Evolutionary conservation across 2,888 invertebrate genomes (phyloP), one percentile per base, ranked within the genome.

Genomic region (Lasioglossum vierecki): DNA sequence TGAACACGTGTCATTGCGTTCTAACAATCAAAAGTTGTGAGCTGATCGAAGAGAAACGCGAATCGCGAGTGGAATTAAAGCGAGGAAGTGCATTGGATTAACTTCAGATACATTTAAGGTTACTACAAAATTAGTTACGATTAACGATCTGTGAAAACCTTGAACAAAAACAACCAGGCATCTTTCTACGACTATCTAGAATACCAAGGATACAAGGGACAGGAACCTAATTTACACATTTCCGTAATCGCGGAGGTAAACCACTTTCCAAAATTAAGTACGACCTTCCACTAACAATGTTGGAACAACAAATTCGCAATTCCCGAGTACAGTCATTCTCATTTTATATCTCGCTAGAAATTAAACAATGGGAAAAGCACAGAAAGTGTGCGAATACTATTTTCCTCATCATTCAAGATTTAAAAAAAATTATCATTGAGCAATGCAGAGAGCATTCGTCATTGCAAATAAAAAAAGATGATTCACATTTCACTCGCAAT

Each of bases 71-170:
- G 66, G 15, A 66, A 66, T 9, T 22, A 22, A 53, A 22, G 9
- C 30, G 8, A 66, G 30, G 13, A 60, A 60, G 26, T 9, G 26
- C 26, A 13, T 60, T 13, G 5, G 13, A 60, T 60, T 13, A 30
- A 60, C n/a, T 60, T 30, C 26, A 15, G 60, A n/a, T 60, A 26
- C 60, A 15, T 60, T 60, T 60, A 66, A 18, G 35, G 66, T 35
- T 3, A 3, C 35, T 8, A 5, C 35, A 15, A 66, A 66, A 66
- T 66, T 35, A 66, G 26, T 68, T 22, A 9, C 68, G 39, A 39
- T 68, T 68, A 68, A 68, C 30, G 68, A 39, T 39, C 35, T 22
- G 68, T 68, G 68, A 68, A 68, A 68, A 68, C 13, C 39, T 18
- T 39, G 30, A 68, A 39, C 39, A 68, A 68, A 68, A 68, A 35